Conservation (phyloP, 2,888 invertebrate species). For the Platerodrilus igneus region DNA sequence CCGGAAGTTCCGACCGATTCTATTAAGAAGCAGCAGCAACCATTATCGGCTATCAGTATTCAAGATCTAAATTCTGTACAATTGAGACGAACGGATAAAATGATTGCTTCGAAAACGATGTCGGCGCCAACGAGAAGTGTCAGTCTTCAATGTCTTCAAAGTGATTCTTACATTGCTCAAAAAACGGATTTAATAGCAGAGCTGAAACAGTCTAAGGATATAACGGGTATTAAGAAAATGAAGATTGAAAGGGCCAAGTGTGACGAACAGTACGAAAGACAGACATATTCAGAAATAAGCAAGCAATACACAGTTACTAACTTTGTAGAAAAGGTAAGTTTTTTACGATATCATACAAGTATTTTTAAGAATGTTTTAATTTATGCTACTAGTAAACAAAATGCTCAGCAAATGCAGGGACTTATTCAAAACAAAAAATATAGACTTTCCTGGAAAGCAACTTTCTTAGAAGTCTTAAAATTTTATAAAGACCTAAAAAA, state of each 20-base stretch:
- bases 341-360: too few relatives aligned
- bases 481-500: too few relatives aligned
- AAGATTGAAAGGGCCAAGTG: constrained; percentile 85
- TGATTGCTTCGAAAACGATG: constrained; percentile 73
- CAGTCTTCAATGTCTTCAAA: constrained; percentile 68
- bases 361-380: too few relatives aligned
- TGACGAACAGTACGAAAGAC: constrained; percentile 78
- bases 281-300: constrained; percentile 77
- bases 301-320: constrained; percentile 80
- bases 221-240: constrained; percentile 88
- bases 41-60: constrained; percentile 81
- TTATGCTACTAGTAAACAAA: too few relatives aligned
- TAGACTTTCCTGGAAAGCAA: too few relatives aligned
- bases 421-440: too few relatives aligned
- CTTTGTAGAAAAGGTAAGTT: constrained; percentile 83
- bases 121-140: constrained; percentile 75
- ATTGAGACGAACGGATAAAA: constrained; percentile 68
- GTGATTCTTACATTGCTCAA: constrained; percentile 67
- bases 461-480: too few relatives aligned
- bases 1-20: constrained; percentile 18
- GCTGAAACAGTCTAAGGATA: constrained; percentile 86
- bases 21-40: constrained; percentile 60
- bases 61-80: constrained; percentile 83
- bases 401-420: too few relatives aligned
- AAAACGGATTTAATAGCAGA: constrained; percentile 89